phyloP scores from a whole-genome alignment of 2,797 vertebrate species.

The Onychomys torridus region DNA sequence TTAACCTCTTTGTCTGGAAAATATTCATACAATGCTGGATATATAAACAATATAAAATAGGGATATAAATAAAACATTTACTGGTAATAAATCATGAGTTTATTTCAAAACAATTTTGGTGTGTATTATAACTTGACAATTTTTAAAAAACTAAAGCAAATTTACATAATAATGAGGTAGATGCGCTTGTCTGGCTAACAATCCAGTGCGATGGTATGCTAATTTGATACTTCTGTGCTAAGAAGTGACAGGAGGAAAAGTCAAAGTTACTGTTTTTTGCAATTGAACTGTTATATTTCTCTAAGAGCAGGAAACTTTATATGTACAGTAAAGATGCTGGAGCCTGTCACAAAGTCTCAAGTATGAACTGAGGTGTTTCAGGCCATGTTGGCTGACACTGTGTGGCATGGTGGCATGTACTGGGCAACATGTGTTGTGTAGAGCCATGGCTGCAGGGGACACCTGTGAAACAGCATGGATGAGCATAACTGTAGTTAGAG shows the following conservation, averaged over 20 bases:
- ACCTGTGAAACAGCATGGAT: accelerated
- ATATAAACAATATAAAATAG: neutral
- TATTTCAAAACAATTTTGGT: neutral
- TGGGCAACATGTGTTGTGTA: neutral
- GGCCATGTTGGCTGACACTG: neutral
- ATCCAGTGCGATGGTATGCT: neutral
- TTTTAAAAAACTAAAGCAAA: neutral
- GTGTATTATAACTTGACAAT: neutral
- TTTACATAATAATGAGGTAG: neutral
- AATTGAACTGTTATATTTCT: neutral
- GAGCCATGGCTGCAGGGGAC: neutral
- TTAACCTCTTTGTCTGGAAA: neutral
- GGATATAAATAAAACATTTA: neutral
- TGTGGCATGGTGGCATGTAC: neutral
- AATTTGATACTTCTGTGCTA: neutral
- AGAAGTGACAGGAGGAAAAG: neutral
- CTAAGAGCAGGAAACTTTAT: neutral
- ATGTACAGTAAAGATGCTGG: neutral
- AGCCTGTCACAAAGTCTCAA: neutral
- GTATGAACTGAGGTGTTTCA: neutral
- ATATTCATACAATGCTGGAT: neutral
- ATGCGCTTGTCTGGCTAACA: neutral
- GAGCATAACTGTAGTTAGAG: too few species aligned
- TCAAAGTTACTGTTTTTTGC: neutral
- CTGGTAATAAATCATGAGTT: neutral